These are phyloP conservation scores for Lithosia quadra DNA, from an alignment of 2,888 invertebrate genomes.

Conservation along the genomic window DNA sequence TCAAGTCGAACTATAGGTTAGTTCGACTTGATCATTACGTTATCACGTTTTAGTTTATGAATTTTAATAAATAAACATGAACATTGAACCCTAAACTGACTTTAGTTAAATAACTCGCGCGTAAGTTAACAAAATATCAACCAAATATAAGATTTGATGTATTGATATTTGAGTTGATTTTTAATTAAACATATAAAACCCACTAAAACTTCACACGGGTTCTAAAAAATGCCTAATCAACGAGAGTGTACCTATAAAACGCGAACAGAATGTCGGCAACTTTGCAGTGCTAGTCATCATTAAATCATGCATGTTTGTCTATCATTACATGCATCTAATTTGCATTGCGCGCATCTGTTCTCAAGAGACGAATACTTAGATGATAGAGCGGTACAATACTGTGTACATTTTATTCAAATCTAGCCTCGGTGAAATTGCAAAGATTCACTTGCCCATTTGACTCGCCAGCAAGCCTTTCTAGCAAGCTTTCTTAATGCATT, in stretches of 20 bases:
- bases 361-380: conserved; percentile 49
- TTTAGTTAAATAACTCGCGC: too few species aligned
- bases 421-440: conserved; percentile 46
- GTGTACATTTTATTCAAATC: conserved; percentile 66
- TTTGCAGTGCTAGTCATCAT: conserved; percentile 31
- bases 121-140: too few species aligned
- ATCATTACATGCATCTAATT: conserved; percentile 66
- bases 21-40: too few species aligned
- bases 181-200: too few species aligned
- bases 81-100: too few species aligned
- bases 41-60: background rate
- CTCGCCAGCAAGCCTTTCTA: conserved; percentile 20
- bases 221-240: background rate
- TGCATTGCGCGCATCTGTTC: conserved; percentile 56
- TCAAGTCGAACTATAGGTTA: too few species aligned
- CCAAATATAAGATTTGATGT: too few species aligned
- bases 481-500: conserved; percentile 34
- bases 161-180: too few species aligned
- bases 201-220: background rate
- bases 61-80: background rate
- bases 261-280: conserved; percentile 29
- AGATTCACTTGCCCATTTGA: conserved; percentile 25
- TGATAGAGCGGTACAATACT: conserved; percentile 65
- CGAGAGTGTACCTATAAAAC: too few species aligned
- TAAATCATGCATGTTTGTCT: conserved; percentile 52